Base-by-base conservation (phyloP, 2,113 vertebrate genomes). In the Papio anubis region DNA sequence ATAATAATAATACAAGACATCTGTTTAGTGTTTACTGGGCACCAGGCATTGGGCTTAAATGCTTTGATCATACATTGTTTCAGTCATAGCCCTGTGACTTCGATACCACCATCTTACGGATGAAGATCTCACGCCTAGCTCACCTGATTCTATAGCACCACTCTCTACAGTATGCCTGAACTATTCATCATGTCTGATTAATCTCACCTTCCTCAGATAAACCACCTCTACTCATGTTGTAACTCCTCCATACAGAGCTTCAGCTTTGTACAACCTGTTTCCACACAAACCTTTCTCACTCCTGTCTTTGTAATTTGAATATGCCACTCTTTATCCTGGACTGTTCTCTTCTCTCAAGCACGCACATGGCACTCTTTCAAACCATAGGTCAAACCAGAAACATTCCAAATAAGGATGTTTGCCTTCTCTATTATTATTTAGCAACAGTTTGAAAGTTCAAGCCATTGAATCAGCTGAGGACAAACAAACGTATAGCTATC, bases 131-230 rank as follows among this genome's bases (percentile, higher is more conserved):
- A 82, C 2, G 3, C 8, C 12, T 2, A 0, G n/a, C 16, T 16
- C 9, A 13, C 11, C 0, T 38, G 40, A 50, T 9, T 20, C 79
- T 18, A 16, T 3, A 32, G 16, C 59, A 6, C 14, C 18, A 20
- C 30, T 25, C 18, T 38, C n/a, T 2, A 9, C 14, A 1, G 12
- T 12, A 52, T 5, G 10, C 25, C 93, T 59, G 8, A 12, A 4
- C 9, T 30, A 12, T 5, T n/a, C 2, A 3, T 2, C 27, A 43
- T 0, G 4, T 18, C 11, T 7, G 23, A 16, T 8, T 27, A 5
- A 10, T 55, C 38, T 43, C 2, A 0, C 4, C 45, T 16, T 81
- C 61, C 52, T 16, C 8, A 13, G n/a, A 12, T 32, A 20, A 43
- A 52, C 27, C 17, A 5, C 30, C 32, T 72, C 43, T 9, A 21